Evolutionary conservation across 2,888 invertebrate genomes (phyloP), one percentile per base, ranked within the genome.

Genomic region (Fissipunctia ypsillon): DNA sequence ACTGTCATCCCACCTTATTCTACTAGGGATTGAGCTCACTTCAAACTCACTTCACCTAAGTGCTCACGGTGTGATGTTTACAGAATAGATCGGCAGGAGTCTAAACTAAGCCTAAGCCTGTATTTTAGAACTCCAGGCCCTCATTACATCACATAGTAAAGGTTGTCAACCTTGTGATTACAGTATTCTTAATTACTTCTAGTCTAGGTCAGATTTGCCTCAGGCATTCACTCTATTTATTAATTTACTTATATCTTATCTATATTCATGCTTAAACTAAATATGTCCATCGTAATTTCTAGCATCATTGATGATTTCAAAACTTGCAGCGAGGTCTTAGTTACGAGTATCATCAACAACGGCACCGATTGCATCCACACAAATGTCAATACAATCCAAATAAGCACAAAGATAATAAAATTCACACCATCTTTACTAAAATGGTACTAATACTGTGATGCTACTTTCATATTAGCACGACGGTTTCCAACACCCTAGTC

Each of bases 381-480:
- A 70, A 71, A 70, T 69, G 61, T 54, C 82, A 81, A 70, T 60
- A 64, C 31, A 65, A 52, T 60, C 57, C 38, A 43, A 70, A 82
- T 59, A 71, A 59, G 43, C 78, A 68, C 64, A 52, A 28, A 71
- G 61, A 54, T 50, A 69, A 69, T 82, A 74, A 82, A 83, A 83
- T 75, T 81, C 81, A 79, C 81, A 75, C 79, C 56, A 45, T 45
- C 77, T 69, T 48, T 48, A 69, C 78, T 70, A 74, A 74, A 82
- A 78, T 69, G 56, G 71, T 63, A 66, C 68, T 71, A 56, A 50
- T 56, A 56, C 45, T 54, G 48, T 64, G 50, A 71, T 76, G 31
- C 28, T 69, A 81, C 73, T 85, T 78, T 83, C 73, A 65, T 75
- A 78, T 74, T 83, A 74, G 10, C 79, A 73, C 73, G 56, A 76